Conservation (phyloP, 2,888 invertebrate genomes). For the Barypeithes pellucidus region DNA sequence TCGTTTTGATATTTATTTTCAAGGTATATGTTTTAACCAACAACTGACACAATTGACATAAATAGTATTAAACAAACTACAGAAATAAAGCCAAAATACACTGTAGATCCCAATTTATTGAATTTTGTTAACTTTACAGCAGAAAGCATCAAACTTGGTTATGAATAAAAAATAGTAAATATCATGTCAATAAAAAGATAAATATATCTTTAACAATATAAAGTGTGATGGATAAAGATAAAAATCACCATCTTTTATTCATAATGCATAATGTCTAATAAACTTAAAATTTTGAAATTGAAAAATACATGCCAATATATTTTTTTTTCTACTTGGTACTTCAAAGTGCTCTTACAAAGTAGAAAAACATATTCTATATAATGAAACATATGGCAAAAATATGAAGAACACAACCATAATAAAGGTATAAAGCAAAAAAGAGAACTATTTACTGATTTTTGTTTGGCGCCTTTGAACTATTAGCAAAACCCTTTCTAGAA, state of each 20-base stretch:
- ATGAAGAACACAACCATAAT: constrained; percentile 11
- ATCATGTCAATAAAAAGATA: constrained; percentile 9
- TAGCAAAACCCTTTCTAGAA: constrained; percentile 39
- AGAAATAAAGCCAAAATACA: constrained; percentile 47
- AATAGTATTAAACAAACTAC: constrained; percentile 25
- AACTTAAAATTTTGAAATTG: constrained; percentile 13
- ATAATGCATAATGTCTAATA: constrained; percentile 7
- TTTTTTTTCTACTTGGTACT: constrained; percentile 18
- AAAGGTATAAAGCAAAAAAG: constrained; percentile 22
- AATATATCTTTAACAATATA: not conserved
- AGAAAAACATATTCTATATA: constrained; percentile 15
- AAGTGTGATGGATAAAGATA: constrained; percentile 1
- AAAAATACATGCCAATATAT: constrained; percentile 43
- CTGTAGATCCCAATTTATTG: constrained; percentile 43
- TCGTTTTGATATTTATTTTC: not conserved
- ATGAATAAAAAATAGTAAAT: constrained; percentile 20
- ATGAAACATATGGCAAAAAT: constrained; percentile 20
- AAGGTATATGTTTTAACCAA: too few relatives aligned
- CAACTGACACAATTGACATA: too few relatives aligned
- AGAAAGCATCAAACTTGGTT: constrained; percentile 17
- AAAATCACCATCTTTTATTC: constrained; percentile 8
- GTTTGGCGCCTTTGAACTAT: constrained; percentile 8
- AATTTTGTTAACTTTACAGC: constrained; percentile 21
- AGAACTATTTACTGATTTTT: constrained; percentile 25
- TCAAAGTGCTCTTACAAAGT: constrained; percentile 37